These are phyloP conservation scores for Notoglanidium macrostoma DNA, from an alignment of 2,797 vertebrate species.

Conservation along the genomic window DNA sequence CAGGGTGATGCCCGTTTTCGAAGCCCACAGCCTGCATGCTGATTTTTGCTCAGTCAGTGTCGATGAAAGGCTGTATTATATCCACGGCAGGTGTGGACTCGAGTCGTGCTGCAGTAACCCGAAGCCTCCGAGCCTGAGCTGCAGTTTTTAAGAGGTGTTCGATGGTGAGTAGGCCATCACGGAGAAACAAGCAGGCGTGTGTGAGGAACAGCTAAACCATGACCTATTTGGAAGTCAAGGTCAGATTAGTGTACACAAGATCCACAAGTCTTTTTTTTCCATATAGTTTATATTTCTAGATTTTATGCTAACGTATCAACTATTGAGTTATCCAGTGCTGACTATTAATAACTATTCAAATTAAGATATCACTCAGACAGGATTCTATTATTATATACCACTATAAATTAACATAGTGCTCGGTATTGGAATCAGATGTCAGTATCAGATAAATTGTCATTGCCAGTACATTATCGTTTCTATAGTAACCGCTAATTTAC, in stretches of 20 bases:
- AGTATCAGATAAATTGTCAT: not conserved
- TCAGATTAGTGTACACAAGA: constrained; percentile 58
- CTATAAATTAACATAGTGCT: not conserved
- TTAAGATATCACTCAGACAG: not conserved
- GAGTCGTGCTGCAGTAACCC: constrained; percentile 58
- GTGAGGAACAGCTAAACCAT: constrained; percentile 44
- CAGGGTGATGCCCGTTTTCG: constrained; percentile 60
- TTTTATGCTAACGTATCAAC: too few relatives aligned
- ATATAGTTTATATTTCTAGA: not conserved
- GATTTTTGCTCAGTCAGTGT: constrained; percentile 53
- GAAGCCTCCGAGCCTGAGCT: constrained; percentile 50
- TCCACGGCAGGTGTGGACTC: constrained; percentile 49
- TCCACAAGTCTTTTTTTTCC: not conserved
- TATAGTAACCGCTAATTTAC: not conserved
- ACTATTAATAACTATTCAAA: not conserved
- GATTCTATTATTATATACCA: not conserved
- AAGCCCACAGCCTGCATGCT: constrained; percentile 63
- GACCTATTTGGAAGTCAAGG: constrained; percentile 63
- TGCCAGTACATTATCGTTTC: not conserved
- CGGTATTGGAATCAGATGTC: not conserved
- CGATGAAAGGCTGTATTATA: constrained; percentile 72
- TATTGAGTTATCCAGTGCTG: not conserved
- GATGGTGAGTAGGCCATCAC: constrained; percentile 60
- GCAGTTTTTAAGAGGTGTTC: constrained; percentile 69
- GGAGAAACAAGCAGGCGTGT: constrained; percentile 68